Evolutionary conservation across 1,140 invertebrate species (phyloP).

Genomic region (Elymnias hypermnestra): DNA sequence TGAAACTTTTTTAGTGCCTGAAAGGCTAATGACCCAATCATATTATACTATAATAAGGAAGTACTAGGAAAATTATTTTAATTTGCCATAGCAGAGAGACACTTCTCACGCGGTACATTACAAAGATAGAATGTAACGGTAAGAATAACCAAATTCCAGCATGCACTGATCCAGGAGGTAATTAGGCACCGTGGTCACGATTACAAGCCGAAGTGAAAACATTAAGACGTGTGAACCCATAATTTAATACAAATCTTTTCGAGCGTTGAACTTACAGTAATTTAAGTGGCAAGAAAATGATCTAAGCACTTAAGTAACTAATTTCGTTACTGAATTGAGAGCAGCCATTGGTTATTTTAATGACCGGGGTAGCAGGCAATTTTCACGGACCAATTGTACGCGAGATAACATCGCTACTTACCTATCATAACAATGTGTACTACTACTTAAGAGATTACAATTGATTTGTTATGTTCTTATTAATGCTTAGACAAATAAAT

Average conservation of each 20-base stretch:
- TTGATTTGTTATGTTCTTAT: neutral
- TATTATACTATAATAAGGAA: too few relatives aligned
- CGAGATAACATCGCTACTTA: conserved; percentile 2
- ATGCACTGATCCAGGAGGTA: conserved; percentile 56
- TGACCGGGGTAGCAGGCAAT: conserved; percentile 30
- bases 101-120: conserved; percentile 20
- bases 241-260: conserved; percentile 63
- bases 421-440: conserved; percentile 4
- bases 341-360: conserved; percentile 23
- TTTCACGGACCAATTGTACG: conserved; percentile 18
- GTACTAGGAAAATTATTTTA: conserved; percentile 1
- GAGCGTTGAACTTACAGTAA: conserved; percentile 66
- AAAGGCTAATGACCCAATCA: too few relatives aligned
- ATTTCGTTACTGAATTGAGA: conserved; percentile 45
- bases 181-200: conserved; percentile 59
- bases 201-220: conserved; percentile 62
- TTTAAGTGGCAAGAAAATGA: conserved; percentile 58
- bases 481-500: neutral
- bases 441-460: conserved; percentile 1
- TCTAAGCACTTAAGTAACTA: conserved; percentile 46
- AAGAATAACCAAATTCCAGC: conserved; percentile 55
- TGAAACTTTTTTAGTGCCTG: too few relatives aligned
- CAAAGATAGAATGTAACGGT: conserved; percentile 42
- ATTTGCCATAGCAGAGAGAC: neutral
- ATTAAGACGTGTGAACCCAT: conserved; percentile 67